Base-by-base conservation (phyloP, 2,113 vertebrate species). In the Ceratotherium simum region DNA sequence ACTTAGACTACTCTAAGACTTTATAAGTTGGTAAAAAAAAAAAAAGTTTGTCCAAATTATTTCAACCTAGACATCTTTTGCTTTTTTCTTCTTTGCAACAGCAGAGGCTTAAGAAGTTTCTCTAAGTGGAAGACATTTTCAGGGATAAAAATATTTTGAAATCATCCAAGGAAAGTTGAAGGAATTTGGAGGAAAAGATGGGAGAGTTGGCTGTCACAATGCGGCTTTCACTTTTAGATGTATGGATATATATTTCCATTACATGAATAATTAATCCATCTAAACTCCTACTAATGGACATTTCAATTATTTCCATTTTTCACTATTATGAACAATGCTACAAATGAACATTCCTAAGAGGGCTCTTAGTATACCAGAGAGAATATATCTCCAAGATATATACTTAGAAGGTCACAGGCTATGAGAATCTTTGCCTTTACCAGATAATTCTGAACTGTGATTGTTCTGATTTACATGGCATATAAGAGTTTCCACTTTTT, bases 61-160 rank as follows among this genome's bases (percentile, higher is more conserved):
- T 95, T 89, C 60, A 92, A 97, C 13, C 39, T 82, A 60, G 18
- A 46, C 69, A 94, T 92, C 23, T 88, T 97, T 80, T 60, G 36
- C 11, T 39, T 79, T 89, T 89, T 62, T 46, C 31, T 83, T 76
- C n/a, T 97, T 64, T 91, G 69, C 79, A 91, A 96, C 18, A 78
- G 21, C 27, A 85, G 17, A 4, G 39, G 13, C 42, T 89, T 8
- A 73, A 42, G 42, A 42, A 42, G 65, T 82, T 95, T 91, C 31
- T 90, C 20, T 62, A 56, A 70, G 62, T 33, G 46, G 25, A 85
- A 82, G n/a, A 70, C 27, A 72, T 21, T 95, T 95, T 92, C 42
- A 75, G 58, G 11, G 48, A 95, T 84, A 78, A 92, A 84, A 81
- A 51, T 81, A 87, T 64, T 72, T 90, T 75, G 0, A 97, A 95